phyloP scores from a whole-genome alignment of 2,113 vertebrate genomes.

The Phocoena sinus region DNA sequence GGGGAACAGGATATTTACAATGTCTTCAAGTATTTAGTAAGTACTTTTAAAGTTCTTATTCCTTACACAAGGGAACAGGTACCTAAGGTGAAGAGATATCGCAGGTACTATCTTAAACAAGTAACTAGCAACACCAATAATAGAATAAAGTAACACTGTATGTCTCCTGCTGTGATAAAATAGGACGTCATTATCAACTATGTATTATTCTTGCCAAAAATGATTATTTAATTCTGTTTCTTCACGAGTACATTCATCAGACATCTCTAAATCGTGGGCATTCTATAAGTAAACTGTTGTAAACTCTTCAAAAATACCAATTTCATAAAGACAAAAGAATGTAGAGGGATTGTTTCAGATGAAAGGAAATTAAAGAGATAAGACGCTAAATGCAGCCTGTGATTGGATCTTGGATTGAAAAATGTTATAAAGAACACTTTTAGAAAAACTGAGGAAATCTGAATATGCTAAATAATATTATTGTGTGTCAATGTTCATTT shows the following conservation, averaged over 20 bases:
- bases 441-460: neutral
- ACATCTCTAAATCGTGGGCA: neutral
- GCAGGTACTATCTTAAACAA: neutral
- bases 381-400: neutral
- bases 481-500: neutral
- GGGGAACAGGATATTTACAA: neutral
- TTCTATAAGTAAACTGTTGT: neutral
- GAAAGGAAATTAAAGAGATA: neutral
- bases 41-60: neutral
- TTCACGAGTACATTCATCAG: neutral
- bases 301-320: neutral
- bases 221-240: neutral
- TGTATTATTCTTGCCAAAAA: neutral
- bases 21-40: neutral
- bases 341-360: neutral
- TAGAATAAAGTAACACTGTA: neutral
- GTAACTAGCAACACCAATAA: neutral
- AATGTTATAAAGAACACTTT: neutral
- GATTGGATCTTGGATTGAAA: neutral
- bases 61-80: neutral
- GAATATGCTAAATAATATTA: neutral
- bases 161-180: neutral
- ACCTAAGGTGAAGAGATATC: neutral
- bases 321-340: neutral
- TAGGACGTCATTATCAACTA: neutral